Evolutionary conservation across 2,888 invertebrate species (phyloP), one percentile per base, ranked within the genome.

Genomic region (Hetaerina titia): DNA sequence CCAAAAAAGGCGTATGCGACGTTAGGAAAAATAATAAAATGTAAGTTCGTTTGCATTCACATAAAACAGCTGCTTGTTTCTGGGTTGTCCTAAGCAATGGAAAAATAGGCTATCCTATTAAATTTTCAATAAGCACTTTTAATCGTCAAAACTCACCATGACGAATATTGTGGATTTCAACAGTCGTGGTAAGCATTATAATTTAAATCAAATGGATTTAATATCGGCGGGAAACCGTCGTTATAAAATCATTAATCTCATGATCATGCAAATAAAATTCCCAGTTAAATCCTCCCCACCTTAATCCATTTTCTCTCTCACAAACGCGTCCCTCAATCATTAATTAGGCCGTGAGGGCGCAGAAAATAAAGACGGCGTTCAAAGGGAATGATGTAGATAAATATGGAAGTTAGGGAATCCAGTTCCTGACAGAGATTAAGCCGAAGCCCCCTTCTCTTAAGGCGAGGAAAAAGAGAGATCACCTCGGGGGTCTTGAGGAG

Each of bases 351-450:
- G 31, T 31, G 81, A 81, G 81, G 8, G 31, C 31, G 25, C 81
- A 81, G 81, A 31, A 31, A 25, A 81, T 81, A 31, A 81, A n/a
- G 81, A 15, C 81, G 81, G 81, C 11, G 81, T 31, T 31, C 81
- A 15, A 25, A 7, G 81, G 81, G 81, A 31, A 56, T 57, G 92
- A 57, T n/a, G 22, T n/a, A 92, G 92, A 92, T 69, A 56, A 69
- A 92, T 92, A 56, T 64, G 19, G 57, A 74, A 56, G 92, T 45
- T 90, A 45, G 45, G 45, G 31, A 81, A 81, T 81, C 81, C 81
- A 81, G 92, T 69, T 69, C 69, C 92, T 69, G 92, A 92, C 69
- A 92, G 92, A 92, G 92, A 92, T 92, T 92, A 92, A 92, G 69
- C 92, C 92, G 22, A 60, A 60, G 69, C 69, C 56, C 92, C 17